Conservation (phyloP, 2,113 vertebrate species). For the Panurus biarmicus region DNA sequence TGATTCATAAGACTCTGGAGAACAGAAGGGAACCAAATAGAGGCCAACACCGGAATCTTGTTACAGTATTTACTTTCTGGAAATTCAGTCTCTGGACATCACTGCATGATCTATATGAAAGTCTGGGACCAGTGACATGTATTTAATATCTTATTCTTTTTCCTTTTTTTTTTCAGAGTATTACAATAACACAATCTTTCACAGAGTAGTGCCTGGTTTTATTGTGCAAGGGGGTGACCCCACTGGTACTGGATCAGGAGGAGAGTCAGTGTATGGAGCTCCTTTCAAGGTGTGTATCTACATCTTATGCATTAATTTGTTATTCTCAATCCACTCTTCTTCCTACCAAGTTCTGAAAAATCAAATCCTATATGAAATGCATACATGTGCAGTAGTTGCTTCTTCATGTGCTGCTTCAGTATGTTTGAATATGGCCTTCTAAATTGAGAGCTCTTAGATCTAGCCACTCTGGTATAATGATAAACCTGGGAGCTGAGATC, state of each 20-base stretch:
- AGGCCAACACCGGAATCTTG: background rate
- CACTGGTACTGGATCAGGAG: conserved; percentile 88
- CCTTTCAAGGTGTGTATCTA: conserved; percentile 82
- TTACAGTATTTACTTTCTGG: background rate
- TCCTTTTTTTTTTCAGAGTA: conserved; percentile 73
- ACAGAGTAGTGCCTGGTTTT: conserved; percentile 92
- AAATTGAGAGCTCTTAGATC: background rate
- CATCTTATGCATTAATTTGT: background rate
- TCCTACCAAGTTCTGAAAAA: background rate
- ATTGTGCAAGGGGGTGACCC: conserved; percentile 96
- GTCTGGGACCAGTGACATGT: background rate
- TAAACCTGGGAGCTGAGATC: background rate
- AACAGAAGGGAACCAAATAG: background rate
- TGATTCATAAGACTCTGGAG: background rate
- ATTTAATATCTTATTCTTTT: background rate
- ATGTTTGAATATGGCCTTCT: background rate
- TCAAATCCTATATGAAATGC: background rate
- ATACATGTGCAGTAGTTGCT: background rate
- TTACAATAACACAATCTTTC: conserved; percentile 92
- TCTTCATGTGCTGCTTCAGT: background rate
- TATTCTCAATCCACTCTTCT: background rate
- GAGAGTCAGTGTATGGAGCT: conserved; percentile 87
- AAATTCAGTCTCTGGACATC: background rate
- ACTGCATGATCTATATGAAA: background rate
- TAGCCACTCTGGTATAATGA: background rate